A percentile compares a stretch with the other conserved stretches of the same genome.
Conservation (phyloP, 1,140 invertebrate species). For the Marisa cornuarietis region DNA sequence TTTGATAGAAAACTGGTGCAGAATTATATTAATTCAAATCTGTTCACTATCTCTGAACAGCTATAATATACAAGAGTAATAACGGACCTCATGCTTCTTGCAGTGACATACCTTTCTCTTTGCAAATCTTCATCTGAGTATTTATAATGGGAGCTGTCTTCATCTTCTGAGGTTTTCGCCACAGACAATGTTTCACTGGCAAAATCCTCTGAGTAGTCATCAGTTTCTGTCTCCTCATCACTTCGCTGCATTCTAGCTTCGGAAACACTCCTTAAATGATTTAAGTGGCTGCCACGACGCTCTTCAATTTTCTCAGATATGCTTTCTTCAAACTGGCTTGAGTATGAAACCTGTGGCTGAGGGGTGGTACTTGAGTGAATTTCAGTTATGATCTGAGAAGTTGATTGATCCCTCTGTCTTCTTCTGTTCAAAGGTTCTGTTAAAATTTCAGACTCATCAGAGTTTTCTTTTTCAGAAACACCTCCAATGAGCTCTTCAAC, state of each 20-base stretch:
- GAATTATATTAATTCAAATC: not conserved
- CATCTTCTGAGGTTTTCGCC: not conserved
- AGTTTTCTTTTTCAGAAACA: constrained; percentile 6
- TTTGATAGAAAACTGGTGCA: not conserved
- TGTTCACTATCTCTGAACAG: not conserved
- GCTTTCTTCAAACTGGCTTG: constrained; percentile 47
- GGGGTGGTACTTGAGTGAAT: constrained; percentile 6
- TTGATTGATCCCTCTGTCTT: not conserved
- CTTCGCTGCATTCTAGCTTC: constrained; percentile 32
- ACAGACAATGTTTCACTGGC: constrained; percentile 29
- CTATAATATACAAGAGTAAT: not conserved
- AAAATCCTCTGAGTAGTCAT: constrained; percentile 39
- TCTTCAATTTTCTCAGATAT: constrained; percentile 42
- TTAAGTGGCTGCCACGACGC: constrained; percentile 11
- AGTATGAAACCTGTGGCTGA: constrained; percentile 30
- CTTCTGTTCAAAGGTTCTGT: constrained; percentile 21
- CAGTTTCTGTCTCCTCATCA: constrained; percentile 32
- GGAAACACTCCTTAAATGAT: constrained; percentile 12
- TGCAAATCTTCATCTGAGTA: constrained; percentile 16
- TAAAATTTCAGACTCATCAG: constrained; percentile 29
- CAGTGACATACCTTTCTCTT: not conserved
- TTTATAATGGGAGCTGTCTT: constrained; percentile 16
- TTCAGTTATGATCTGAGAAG: constrained; percentile 26
- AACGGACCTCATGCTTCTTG: not conserved
- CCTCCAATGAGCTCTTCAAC: not conserved